Evolutionary conservation across 92 coral and sea anemone species (phyloP), one percentile per base, ranked within the genome.

Genomic region (Palythoa grandiflora): DNA sequence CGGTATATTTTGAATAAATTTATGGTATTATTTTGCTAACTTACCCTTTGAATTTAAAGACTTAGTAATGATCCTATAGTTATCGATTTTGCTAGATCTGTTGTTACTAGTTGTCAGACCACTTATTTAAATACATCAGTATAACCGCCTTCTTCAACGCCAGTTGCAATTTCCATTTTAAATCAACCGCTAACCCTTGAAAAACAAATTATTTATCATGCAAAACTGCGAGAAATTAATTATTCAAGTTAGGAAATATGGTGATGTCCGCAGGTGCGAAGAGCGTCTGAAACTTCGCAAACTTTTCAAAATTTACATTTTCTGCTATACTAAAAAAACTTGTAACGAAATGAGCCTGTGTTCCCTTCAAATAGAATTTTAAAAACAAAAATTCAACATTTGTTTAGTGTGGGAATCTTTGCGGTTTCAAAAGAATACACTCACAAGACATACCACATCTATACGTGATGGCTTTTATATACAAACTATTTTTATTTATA

Each of bases 261-360:
- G 68, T 2, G 48, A 37, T 20, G 28, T 48, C 70, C 13, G 83
- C 83, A 57, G 83, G 83, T 78, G 83, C 37, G 55, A 57, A 78
- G 55, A 76, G 16, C 21, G 16, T 55, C 55, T 44, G 13, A 59
- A 59, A 5, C 17, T 15, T 20, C 6, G 48, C 35, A 44, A 54
- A 53, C 6, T 38, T 38, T 28, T 53, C 5, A 38, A 78, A 57
- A n/a, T 15, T 57, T 57, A 57, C 50, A 44, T 44, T 44, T 44
- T 44, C 50, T 44, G 4, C 50, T 44, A 4, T 44, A 44, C 50
- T 8, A 44, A 44, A 44, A 1, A 44, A 44, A 2, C 50, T 5
- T 44, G 50, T 44, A 2, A 44, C 50, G 7, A 44, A 44, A 44
- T 3, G 50, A 2, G 7, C 50, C 5, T 2, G 7, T 44, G 6